These are phyloP conservation scores for Spodoptera frugiperda DNA, from an alignment of 1,140 invertebrate species.

Conservation along the genomic window DNA sequence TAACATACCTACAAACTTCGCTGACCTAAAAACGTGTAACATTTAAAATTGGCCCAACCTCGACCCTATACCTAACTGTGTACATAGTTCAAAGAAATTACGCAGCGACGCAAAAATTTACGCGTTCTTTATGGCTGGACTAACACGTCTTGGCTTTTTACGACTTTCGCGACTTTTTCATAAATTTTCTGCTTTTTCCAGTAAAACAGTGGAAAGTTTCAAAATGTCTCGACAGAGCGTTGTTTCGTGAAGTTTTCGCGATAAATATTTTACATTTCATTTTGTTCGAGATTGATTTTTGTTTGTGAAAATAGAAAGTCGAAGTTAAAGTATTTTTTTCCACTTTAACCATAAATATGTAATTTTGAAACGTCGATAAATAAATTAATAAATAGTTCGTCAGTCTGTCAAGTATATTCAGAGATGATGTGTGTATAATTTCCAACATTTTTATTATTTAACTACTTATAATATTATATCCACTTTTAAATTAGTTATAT, in stretches of 20 bases:
- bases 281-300: conserved; percentile 10
- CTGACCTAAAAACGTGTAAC: background rate
- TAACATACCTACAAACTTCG: too few species aligned
- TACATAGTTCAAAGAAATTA: conserved; percentile 4
- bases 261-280: background rate
- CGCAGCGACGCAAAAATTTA: conserved; percentile 16
- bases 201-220: conserved; percentile 19
- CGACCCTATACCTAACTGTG: background rate
- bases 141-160: conserved; percentile 39
- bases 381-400: too few species aligned
- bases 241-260: background rate
- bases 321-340: too few species aligned
- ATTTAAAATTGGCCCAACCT: background rate
- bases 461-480: too few species aligned
- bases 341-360: too few species aligned
- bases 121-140: conserved; percentile 20
- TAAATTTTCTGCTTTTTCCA: conserved; percentile 18
- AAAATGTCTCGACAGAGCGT: conserved; percentile 19
- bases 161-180: conserved; percentile 30
- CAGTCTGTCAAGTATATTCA: too few species aligned
- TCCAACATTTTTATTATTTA: too few species aligned
- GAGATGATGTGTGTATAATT: too few species aligned
- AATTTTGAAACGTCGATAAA: too few species aligned
- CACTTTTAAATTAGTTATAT: too few species aligned
- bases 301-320: background rate